Evolutionary conservation across 2,888 invertebrate species (phyloP).

Genomic region (Pandemis cinnamomeana): DNA sequence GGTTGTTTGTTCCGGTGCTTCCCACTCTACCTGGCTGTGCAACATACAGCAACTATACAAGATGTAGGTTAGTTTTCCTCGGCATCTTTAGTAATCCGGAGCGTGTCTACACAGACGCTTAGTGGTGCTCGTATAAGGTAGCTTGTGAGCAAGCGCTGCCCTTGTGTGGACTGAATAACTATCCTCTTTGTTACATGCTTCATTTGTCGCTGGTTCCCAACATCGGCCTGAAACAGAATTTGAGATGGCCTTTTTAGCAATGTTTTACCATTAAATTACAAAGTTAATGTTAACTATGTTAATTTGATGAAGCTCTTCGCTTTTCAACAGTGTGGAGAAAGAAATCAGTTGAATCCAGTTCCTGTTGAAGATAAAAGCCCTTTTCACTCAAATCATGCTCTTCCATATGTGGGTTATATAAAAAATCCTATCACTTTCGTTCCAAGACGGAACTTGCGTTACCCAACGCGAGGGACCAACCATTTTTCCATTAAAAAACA

Average conservation of each 20-base stretch:
- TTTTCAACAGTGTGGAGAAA: not conserved
- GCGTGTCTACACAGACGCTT: conserved; percentile 29
- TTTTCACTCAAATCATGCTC: conserved; percentile 8
- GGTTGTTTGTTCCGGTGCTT: conserved; percentile 15
- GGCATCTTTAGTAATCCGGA: conserved; percentile 35
- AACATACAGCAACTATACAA: not conserved
- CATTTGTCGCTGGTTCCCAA: conserved; percentile 29
- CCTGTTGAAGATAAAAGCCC: conserved; percentile 5
- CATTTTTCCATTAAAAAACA: conserved; percentile 60
- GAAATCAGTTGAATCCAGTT: too few relatives aligned
- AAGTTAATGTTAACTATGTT: not conserved
- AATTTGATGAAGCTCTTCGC: not conserved
- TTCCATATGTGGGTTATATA: conserved; percentile 17
- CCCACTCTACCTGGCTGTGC: conserved; percentile 6
- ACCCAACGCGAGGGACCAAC: conserved; percentile 49
- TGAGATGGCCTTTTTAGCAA: conserved; percentile 20
- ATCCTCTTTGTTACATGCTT: conserved; percentile 40
- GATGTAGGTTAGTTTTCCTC: conserved; percentile 28
- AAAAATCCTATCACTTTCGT: conserved; percentile 42
- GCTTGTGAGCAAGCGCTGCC: conserved; percentile 31
- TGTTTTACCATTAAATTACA: conserved; percentile 3
- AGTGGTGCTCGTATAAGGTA: conserved; percentile 32
- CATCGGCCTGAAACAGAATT: conserved; percentile 29
- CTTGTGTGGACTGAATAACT: conserved; percentile 31
- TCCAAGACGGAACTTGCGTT: conserved; percentile 46